Base-by-base conservation (phyloP, 2,888 invertebrate genomes). In the Melipona bicolor region DNA sequence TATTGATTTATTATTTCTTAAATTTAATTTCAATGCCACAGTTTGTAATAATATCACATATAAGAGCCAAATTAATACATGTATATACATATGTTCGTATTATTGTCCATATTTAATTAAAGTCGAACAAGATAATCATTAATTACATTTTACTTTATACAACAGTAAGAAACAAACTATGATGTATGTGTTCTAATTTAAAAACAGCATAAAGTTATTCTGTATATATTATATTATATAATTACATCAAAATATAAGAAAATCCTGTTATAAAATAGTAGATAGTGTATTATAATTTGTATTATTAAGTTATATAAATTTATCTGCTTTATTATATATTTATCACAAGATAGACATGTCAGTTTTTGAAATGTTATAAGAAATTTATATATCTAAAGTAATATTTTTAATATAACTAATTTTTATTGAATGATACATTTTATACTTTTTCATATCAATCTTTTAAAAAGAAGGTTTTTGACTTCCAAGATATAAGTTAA, bases 321-420 rank as follows among this genome's bases (percentile, higher is more conserved):
- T 9, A 69, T 71, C 50, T 68, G 59, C 61, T 85, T 72, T 64
- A 64, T 85, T 67, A 77, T 74, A 74, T 56, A 70, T 77, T 75
- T 71, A 78, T 71, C 21, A 56, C 83, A 72, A 73, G 62, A 56
- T 78, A 81, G 79, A 71, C 4, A 70, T 83, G 67, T 83, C 72
- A 79, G 62, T 69, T 77, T 73, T 77, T 73, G 59, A 43, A 65
- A 59, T 50, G 24, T 74, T 50, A 59, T 71, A 21, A 43, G 54
- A 56, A 69, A 27, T 81, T 88, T 88, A 77, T 88, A 87, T 79
- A 80, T 36, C 65, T 84, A 67, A 69, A 85, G 77, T 68, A 77
- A 79, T 85, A 89, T 87, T 82, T 88, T 84, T 79, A 87, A 87
- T 89, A 89, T 72, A 80, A 76, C 74, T 64, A 67, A 69, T 83